These are phyloP conservation scores for Drosophila phalerata DNA, from an alignment of 2,888 invertebrate genomes.

Conservation along the genomic window DNA sequence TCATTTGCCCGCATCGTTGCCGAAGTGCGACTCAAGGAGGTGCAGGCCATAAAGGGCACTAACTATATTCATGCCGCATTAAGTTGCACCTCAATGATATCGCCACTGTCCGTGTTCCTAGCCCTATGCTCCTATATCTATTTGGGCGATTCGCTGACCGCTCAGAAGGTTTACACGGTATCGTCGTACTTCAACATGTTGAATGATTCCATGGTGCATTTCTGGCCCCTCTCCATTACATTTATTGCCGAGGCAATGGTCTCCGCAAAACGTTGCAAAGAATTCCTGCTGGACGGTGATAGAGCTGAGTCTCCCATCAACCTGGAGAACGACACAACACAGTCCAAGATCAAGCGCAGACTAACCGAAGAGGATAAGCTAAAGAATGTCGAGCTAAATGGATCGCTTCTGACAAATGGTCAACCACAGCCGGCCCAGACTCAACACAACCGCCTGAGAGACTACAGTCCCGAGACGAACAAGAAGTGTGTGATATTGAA, in stretches of 20 bases:
- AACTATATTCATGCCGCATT: conserved; percentile 90
- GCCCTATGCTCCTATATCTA: conserved; percentile 90
- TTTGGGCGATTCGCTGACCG: conserved; percentile 88
- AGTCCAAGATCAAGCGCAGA: conserved; percentile 69
- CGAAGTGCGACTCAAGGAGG: conserved; percentile 90
- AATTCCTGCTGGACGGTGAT: conserved; percentile 86
- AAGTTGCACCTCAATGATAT: conserved; percentile 91
- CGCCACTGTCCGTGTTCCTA: conserved; percentile 92
- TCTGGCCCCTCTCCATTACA: conserved; percentile 92
- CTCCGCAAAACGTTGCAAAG: conserved; percentile 90
- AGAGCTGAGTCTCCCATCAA: conserved; percentile 69
- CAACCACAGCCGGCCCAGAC: conserved; percentile 12
- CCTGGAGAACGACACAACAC: conserved; percentile 83
- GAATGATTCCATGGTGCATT: conserved; percentile 92
- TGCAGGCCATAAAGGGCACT: conserved; percentile 89
- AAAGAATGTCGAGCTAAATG: conserved; percentile 57
- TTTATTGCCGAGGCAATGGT: conserved; percentile 92
- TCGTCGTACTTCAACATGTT: conserved; percentile 93
- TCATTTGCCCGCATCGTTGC: conserved; percentile 91
- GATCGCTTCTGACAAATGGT: conserved; percentile 48
- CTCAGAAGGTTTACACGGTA: conserved; percentile 92
- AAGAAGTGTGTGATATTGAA: conserved; percentile 84
- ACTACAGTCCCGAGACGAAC: conserved; percentile 64
- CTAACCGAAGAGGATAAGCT: conserved; percentile 45
- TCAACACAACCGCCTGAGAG: conserved; percentile 48